phyloP scores from a whole-genome alignment of 2,113 vertebrate species.

The Rynchops niger region DNA sequence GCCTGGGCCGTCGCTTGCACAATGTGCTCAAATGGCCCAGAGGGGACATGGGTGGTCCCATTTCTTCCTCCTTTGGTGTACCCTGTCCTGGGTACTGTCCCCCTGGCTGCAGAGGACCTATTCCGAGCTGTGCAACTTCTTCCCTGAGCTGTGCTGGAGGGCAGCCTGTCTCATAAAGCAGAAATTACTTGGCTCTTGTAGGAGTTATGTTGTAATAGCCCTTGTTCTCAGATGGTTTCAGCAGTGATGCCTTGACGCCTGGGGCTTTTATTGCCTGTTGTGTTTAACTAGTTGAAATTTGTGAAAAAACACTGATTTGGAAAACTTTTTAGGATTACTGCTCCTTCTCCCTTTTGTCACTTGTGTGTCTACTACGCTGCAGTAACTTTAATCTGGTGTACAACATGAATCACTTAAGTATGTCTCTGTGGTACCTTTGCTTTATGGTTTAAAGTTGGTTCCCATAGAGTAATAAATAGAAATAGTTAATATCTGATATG shows the following conservation, averaged over 20 bases:
- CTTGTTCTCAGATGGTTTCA: not conserved
- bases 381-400: not conserved
- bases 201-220: not conserved
- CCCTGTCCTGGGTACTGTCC: not conserved
- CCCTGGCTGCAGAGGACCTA: not conserved
- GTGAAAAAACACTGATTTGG: not conserved
- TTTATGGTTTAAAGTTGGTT: conserved; percentile 10
- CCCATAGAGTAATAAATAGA: not conserved
- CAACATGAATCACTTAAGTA: not conserved
- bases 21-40: rapidly evolving
- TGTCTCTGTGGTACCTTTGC: not conserved
- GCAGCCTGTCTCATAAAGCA: not conserved
- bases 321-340: not conserved
- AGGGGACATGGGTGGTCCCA: rapidly evolving
- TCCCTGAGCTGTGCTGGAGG: not conserved
- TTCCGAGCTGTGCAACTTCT: not conserved
- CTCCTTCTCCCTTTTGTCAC: not conserved
- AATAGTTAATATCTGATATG: conserved; percentile 23
- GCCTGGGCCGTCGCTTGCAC: not conserved
- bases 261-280: not conserved
- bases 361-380: not conserved
- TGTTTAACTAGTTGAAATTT: not conserved
- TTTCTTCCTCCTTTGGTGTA: not conserved
- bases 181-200: not conserved
- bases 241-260: not conserved